A percentile compares a stretch with the other conserved stretches of the same genome.
phyloP scores from a whole-genome alignment of 2,888 invertebrate species.

The Lampropteryx suffumata region DNA sequence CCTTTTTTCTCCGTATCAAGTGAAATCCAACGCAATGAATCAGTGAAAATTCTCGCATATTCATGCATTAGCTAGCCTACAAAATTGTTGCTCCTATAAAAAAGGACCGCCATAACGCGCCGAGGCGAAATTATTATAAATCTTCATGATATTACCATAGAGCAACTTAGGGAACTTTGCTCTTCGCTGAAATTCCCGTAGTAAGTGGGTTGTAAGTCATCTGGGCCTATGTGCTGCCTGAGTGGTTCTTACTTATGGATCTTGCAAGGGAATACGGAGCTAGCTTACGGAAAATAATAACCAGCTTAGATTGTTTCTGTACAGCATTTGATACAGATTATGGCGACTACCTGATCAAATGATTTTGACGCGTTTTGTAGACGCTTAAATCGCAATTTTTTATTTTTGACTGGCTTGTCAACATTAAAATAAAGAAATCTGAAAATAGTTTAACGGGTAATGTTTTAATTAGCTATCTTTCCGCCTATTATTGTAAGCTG shows the following conservation, averaged over 20 bases:
- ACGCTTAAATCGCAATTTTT: no score
- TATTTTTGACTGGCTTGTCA: no score
- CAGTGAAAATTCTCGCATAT: constrained; percentile 49
- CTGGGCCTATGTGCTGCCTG: constrained; percentile 52
- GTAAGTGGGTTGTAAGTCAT: constrained; percentile 79
- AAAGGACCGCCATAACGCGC: constrained; percentile 65
- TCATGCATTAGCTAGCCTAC: constrained; percentile 47
- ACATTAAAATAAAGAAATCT: no score
- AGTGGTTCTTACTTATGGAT: constrained; percentile 43
- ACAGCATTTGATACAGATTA: no score
- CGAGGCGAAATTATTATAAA: constrained; percentile 78
- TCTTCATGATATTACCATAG: constrained; percentile 80
- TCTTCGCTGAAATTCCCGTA: constrained; percentile 67
- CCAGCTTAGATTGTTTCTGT: no score
- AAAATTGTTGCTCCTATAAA: constrained; percentile 69
- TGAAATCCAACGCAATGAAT: constrained; percentile 38
- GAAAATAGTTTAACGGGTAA: no score
- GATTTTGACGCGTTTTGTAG: no score
- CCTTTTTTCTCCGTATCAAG: constrained; percentile 17
- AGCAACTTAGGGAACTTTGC: constrained; percentile 76
- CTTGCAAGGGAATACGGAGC: not conserved
- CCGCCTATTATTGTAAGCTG: no score
- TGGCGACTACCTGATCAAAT: no score
- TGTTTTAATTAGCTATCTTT: no score
- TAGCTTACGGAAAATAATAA: no score